Evolutionary conservation across 2,797 vertebrate species (phyloP), one percentile per base, ranked within the genome.

Genomic region (Lepus oiostolus): DNA sequence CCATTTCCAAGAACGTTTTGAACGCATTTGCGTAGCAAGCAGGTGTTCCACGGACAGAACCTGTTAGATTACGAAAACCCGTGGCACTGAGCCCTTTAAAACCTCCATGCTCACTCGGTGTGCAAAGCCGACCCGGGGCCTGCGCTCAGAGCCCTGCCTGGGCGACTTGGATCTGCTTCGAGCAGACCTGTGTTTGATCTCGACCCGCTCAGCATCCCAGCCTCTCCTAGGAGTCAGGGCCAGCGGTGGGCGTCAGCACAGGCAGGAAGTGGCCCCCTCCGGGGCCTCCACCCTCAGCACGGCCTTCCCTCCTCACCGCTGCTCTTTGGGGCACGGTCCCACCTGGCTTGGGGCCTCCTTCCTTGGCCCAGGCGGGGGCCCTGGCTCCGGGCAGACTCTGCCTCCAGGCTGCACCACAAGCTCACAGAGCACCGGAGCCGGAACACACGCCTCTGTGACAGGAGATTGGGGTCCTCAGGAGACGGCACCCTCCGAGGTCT

Each of bases 151-250:
- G 38, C 38, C n/a, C 17, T 26, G 24, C 71, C 76, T 19, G 9
- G 38, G 38, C 24, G 47, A 72, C 82, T 68, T 90, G 90, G 87
- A 82, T 54, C 54, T n/a, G 35, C 52, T 28, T 68, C 47, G 52
- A 52, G 1, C 11, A 75, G 26, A 28, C 17, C 74, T 47, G 42
- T 47, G 42, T 47, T 47, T 47, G 42, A 9, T 47, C 42, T 47
- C 42, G 8, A 47, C 42, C 42, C 1, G 8, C 42, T 47, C 42
- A 84, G n/a, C 32, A 75, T 70, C 52, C n/a, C 54, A 60, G 19
- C 52, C 32, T 87, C 28, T 85, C 52, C 76, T 22, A 96, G 68
- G 62, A 47, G 87, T 85, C 62, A 47, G 42, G 42, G 42, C 42
- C 42, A 47, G 42, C 42, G 1, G 42, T 47, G 42, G 42, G 42